These are phyloP conservation scores for Coracias cyanogaster DNA, from an alignment of 2,797 vertebrate species.

Conservation along the genomic window DNA sequence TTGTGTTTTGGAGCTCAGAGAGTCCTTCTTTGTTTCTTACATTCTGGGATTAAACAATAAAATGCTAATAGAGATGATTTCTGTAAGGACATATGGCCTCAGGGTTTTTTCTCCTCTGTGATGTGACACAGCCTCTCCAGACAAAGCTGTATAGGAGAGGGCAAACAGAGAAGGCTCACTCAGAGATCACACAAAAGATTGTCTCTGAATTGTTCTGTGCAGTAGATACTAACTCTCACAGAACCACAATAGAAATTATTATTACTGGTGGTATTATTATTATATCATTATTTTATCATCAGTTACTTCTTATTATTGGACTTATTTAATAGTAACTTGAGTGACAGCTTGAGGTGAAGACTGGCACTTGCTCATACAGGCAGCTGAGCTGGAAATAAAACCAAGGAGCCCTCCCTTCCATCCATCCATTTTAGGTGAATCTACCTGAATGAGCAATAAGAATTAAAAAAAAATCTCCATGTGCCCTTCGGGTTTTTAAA, in stretches of 20 bases:
- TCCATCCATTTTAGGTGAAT: background rate
- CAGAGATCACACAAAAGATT: background rate
- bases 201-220: background rate
- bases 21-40: background rate
- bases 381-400: constrained; percentile 5
- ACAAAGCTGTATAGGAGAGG: background rate
- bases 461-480: background rate
- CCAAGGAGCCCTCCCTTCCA: background rate
- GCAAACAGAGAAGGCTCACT: background rate
- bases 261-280: background rate
- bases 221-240: background rate
- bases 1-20: background rate
- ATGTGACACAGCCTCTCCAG: background rate
- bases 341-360: background rate
- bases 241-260: background rate
- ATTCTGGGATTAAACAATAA: background rate
- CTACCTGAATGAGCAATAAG: background rate
- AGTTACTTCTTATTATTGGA: background rate
- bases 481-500: background rate
- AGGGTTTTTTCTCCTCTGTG: background rate
- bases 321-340: background rate
- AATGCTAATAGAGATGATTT: background rate
- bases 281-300: background rate
- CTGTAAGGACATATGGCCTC: background rate
- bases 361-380: background rate